Base-by-base conservation (phyloP, 2,797 vertebrate genomes). In the Fundulus diaphanus region DNA sequence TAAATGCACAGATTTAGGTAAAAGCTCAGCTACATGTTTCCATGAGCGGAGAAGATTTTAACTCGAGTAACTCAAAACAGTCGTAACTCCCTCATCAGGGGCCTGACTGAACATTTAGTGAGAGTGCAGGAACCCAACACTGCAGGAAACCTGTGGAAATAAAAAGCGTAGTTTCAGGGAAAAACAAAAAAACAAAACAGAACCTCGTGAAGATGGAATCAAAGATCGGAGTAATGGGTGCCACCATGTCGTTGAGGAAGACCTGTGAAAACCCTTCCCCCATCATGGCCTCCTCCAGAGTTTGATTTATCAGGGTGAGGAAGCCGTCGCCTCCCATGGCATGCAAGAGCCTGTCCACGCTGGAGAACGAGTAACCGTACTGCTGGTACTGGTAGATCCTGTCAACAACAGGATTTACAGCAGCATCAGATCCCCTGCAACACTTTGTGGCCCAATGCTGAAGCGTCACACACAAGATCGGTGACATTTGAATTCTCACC, bases 301-400 rank as follows among this genome's bases (percentile, higher is more conserved):
- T 98, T 72, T 94, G 93, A 90, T 98, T 99, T 75, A 96, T 85
- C 80, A 97, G 84, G 15, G 54, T 88, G 1, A 93, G 85, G 57
- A 97, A 97, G 12, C 87, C 66, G 0, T 95, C 87, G 0, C 97
- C 97, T 0, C 97, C 97, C 57, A 98, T 95, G 16, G 96, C 97
- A 0, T 97, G 97, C 20, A 99, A 80, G 65, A 99, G 92, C 52
- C 71, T 92, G 81, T 98, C 97, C 18, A 96, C 94, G 1, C 82
- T 97, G 84, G 97, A 96, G 94, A 99, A 99, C 27, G 97, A 96
- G 22, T 97, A 99, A 31, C 97, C 95, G 0, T 95, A 96, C 79
- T 97, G 95, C 91, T 99, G 98, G 87, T 96, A 98, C 88, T 97
- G 97, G 84, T 99, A 99, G 89, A 99, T 97, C 94, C 98, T 99